These are phyloP conservation scores for Sylvilagus bachmani DNA, from an alignment of 2,113 vertebrate genomes.

Conservation along the genomic window DNA sequence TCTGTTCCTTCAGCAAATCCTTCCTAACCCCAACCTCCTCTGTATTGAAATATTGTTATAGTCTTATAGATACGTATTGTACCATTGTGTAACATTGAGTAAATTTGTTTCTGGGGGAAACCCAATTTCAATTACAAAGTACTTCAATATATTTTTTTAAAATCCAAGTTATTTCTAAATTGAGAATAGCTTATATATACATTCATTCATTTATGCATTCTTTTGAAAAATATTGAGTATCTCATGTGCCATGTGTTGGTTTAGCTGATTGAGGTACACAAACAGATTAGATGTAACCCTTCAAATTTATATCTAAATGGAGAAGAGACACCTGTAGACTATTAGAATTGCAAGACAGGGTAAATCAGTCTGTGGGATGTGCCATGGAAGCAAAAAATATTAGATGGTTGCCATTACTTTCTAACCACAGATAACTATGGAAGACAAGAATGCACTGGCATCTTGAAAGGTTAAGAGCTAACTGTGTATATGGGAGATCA, in stretches of 20 bases:
- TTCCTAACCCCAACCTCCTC: background rate
- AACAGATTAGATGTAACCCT: background rate
- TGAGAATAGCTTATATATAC: slow-evolving; percentile 1
- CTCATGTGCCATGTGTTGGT: background rate
- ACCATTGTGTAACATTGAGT: background rate
- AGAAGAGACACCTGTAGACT: background rate
- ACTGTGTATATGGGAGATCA: background rate
- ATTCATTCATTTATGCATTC: background rate
- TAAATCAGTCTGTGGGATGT: background rate
- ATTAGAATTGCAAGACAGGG: background rate
- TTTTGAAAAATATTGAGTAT: background rate
- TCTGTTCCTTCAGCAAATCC: background rate
- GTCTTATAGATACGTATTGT: background rate
- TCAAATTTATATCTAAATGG: background rate
- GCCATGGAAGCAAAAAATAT: background rate
- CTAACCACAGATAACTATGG: background rate
- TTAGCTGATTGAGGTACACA: background rate
- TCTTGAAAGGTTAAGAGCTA: background rate
- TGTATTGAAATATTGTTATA: background rate
- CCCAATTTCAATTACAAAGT: slow-evolving; percentile 10
- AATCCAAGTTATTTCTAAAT: background rate
- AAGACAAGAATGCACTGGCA: background rate
- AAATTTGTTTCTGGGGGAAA: background rate
- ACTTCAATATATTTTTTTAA: background rate
- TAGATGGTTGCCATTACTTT: background rate